Base-by-base conservation (phyloP, 2,888 invertebrate genomes). In the Nomada fabriciana region DNA sequence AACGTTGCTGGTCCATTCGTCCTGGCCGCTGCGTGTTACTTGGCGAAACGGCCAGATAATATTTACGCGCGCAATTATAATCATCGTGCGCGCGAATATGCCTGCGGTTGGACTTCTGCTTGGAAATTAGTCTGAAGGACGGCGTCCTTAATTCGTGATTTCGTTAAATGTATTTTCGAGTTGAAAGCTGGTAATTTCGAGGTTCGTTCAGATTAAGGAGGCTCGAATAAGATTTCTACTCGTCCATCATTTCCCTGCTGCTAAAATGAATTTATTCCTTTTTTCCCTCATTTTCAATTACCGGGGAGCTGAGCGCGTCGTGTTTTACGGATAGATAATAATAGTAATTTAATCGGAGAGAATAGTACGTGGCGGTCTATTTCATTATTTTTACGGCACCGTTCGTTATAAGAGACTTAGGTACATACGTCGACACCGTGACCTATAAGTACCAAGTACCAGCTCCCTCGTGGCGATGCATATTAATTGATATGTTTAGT, bases 401-500 rank as follows among this genome's bases (percentile, higher is more conserved):
- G 47, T 69, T 76, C 29, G n/a, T 13, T 18, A 36, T 25, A 23
- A 25, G 47, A 7, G n/a, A 59, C 50, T 47, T 29, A 36, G 36
- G 36, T 36, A 7, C 36, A 36, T 67, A 52, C 73, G 23, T 69
- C 70, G 57, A 57, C 69, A 60, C 69, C 29, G 64, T 53, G 13
- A 11, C 18, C 42, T 43, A 25, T 23, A 36, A 74, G 60, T 72
- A 64, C 43, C 29, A 61, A 60, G 68, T 76, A 77, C 64, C 57
- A 61, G 53, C 43, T 4, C 63, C 75, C 73, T 65, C 67, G 60
- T 68, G 76, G 76, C 82, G 80, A 76, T 71, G 85, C 76, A 85
- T 88, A 90, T 90, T 89, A 91, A 90, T 91, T 91, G 90, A 89
- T 90, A 90, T 82, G 88, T 91, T 89, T 78, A 83, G 83, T 84